Conservation (phyloP, 1,140 invertebrate genomes). For the Leucophenga varia region DNA sequence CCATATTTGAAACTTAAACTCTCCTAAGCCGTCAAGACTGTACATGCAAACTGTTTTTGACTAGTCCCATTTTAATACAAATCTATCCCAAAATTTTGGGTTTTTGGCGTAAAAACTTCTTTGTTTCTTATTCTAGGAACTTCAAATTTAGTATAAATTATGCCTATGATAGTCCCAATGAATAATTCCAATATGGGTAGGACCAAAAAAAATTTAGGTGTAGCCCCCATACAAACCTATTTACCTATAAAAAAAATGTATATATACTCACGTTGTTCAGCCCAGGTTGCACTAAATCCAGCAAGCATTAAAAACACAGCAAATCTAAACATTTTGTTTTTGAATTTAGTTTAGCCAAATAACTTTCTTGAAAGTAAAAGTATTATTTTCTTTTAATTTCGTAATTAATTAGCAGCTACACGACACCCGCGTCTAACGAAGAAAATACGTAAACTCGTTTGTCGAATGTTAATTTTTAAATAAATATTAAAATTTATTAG, state of each 20-base stretch:
- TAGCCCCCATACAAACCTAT: no score
- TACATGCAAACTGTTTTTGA: no score
- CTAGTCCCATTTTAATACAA: no score
- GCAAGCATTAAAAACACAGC: neutral
- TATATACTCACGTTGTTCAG: constrained; percentile 17
- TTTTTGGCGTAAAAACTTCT: no score
- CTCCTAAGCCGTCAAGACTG: no score
- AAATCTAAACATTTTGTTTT: constrained; percentile 5
- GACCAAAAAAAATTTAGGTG: no score
- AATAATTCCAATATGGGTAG: no score
- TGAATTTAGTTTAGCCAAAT: neutral
- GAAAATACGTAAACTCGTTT: constrained; percentile 2
- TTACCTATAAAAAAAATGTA: constrained; percentile 3
- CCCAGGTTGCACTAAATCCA: constrained; percentile 8
- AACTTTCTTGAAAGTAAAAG: constrained; percentile 45
- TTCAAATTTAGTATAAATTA: no score
- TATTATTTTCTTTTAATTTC: constrained; percentile 32
- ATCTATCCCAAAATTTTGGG: no score
- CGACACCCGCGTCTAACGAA: constrained; percentile 2
- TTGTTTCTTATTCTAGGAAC: no score
- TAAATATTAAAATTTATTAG: constrained; percentile 13
- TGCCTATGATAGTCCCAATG: no score
- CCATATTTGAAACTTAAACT: no score
- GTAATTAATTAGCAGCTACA: constrained; percentile 47
- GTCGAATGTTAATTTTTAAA: constrained; percentile 31